These are phyloP conservation scores for Hirtodrosophila trivittata DNA, from an alignment of 2,888 invertebrate genomes.

Conservation along the genomic window DNA sequence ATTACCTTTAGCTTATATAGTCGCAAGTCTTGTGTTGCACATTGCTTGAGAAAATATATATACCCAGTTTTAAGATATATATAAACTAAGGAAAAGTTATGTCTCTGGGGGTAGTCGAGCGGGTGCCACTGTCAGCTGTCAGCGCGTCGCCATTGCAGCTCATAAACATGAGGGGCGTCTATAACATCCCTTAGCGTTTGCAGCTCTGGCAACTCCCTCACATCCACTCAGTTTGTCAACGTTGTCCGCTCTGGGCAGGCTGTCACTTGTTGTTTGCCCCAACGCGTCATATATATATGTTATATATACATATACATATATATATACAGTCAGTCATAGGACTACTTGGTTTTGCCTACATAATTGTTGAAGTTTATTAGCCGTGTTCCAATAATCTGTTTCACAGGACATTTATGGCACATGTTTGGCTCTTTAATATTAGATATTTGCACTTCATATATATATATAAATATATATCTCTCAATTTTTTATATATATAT, in stretches of 20 bases:
- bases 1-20: too few species aligned
- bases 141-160: constrained; percentile 67
- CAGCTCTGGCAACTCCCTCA: constrained; percentile 1
- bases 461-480: too few species aligned
- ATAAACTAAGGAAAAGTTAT: constrained; percentile 10
- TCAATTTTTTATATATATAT: too few species aligned
- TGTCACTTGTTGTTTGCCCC: constrained; percentile 59
- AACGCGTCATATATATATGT: constrained; percentile 53
- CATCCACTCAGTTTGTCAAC: constrained; percentile 21
- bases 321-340: constrained; percentile 9
- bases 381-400: constrained; percentile 7
- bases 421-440: too few species aligned
- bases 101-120: constrained; percentile 13
- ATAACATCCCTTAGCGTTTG: constrained; percentile 5
- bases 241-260: constrained; percentile 6
- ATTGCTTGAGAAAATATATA: too few species aligned
- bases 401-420: constrained; percentile 6
- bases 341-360: constrained; percentile 42
- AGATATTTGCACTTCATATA: neutral
- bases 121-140: constrained; percentile 57
- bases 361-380: constrained; percentile 37
- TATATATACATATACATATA: constrained; percentile 5
- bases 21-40: too few species aligned
- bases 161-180: constrained; percentile 52
- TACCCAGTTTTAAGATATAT: too few species aligned